Base-by-base conservation (phyloP, 2,113 vertebrate genomes). In the Lepisosteus osseus region DNA sequence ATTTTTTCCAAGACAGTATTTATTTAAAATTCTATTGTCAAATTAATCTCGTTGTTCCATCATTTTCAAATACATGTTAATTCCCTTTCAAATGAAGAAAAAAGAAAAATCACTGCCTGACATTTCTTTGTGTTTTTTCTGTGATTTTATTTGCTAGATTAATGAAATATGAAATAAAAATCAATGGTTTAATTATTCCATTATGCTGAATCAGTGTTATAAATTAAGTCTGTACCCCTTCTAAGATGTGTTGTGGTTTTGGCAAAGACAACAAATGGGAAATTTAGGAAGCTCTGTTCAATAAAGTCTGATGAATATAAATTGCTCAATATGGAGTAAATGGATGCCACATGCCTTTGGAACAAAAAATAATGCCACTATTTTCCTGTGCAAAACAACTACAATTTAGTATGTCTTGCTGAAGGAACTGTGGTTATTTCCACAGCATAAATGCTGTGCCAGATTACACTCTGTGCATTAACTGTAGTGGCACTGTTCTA, bases 301-400 rank as follows among this genome's bases (percentile, higher is more conserved):
- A 62, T 29, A 69, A 71, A 15, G 76, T 73, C 67, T 71, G 68
- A 84, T 76, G 76, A 82, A 82, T 78, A 82, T 75, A 79, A 84
- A 86, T 78, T 74, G 70, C 75, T 83, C 72, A 79, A 79, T 82
- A 71, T 55, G 73, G 80, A 79, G 62, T 66, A 84, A 87, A 83
- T 80, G 69, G 78, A 78, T 73, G 79, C 73, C 55, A 29, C 29
- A 44, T 71, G 45, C 67, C 67, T 69, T 61, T 59, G 55, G 55
- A 73, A 67, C 65, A 73, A 65, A n/a, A 72, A 54, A 66, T 57
- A 59, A 44, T 13, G 54, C 72, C 57, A 40, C 56, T 56, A 15
- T 69, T 55, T 69, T 57, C 59, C 47, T 8, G 45, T 55, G 29
- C 47, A 56, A 62, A 63, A 74, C 61, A 74, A 74, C 42, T 54